These are phyloP conservation scores for Drosophila nebulosa DNA, from an alignment of 1,140 invertebrate species.

Conservation along the genomic window DNA sequence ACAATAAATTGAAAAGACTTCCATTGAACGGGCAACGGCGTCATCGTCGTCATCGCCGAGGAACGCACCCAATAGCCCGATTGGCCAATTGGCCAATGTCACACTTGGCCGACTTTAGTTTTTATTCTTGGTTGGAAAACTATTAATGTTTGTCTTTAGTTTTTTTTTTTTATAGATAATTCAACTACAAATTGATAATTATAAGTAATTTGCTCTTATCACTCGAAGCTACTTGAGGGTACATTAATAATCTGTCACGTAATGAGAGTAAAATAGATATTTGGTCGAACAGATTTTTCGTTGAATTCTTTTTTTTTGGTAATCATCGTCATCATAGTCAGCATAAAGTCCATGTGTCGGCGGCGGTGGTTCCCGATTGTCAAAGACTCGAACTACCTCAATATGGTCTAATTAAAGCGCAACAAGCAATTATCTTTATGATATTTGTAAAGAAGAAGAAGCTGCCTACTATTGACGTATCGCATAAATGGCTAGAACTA, in stretches of 20 bases:
- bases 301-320: not conserved
- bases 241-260: not conserved
- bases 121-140: not conserved
- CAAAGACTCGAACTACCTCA: constrained; percentile 62
- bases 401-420: constrained; percentile 59
- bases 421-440: constrained; percentile 60
- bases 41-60: constrained; percentile 45
- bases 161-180: constrained; percentile 57
- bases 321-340: not conserved
- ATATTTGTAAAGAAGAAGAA: constrained; percentile 44
- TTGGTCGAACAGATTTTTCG: not conserved
- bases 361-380: constrained; percentile 1
- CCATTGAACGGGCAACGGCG: constrained; percentile 29
- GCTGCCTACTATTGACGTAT: constrained; percentile 16
- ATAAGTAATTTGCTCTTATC: constrained; percentile 25
- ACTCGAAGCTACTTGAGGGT: constrained; percentile 30
- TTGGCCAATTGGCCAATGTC: constrained; percentile 9
- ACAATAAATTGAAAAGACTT: constrained; percentile 55
- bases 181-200: constrained; percentile 39
- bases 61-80: constrained; percentile 49
- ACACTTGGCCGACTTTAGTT: constrained; percentile 1
- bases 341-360: constrained; percentile 16
- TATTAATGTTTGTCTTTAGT: too few relatives aligned
- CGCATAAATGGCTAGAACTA: not conserved
- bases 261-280: not conserved